phyloP scores from a whole-genome alignment of 1,140 invertebrate species.

The Papilio dardanus region DNA sequence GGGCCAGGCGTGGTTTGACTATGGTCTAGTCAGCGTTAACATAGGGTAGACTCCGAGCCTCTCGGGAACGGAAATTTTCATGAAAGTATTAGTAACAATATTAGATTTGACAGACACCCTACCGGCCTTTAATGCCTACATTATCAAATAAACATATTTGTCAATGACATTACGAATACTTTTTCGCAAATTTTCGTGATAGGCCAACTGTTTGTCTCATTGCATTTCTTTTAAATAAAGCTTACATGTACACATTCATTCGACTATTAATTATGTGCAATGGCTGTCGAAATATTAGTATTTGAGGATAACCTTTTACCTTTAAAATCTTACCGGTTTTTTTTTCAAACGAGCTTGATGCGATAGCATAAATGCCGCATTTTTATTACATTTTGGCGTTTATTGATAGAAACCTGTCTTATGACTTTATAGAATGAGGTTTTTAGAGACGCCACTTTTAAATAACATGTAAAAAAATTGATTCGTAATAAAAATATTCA shows the following conservation, averaged over 20 bases:
- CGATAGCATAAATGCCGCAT: constrained; percentile 22
- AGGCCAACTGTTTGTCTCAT: neutral
- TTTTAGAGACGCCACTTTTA: constrained; percentile 29
- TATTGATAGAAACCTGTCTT: constrained; percentile 35
- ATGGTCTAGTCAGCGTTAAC: no score
- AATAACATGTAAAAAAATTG: neutral
- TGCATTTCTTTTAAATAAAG: constrained; percentile 32
- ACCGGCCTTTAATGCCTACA: no score
- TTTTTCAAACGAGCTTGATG: constrained; percentile 43
- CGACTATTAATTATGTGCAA: constrained; percentile 32
- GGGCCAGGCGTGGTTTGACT: no score
- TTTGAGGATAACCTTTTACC: constrained; percentile 60
- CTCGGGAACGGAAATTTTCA: no score
- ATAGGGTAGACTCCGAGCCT: no score
- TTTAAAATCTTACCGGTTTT: constrained; percentile 53
- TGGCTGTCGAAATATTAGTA: constrained; percentile 50
- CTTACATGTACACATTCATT: constrained; percentile 16
- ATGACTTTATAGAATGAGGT: constrained; percentile 25
- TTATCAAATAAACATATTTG: no score
- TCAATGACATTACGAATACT: no score
- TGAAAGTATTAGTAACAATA: no score
- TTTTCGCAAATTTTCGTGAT: no score
- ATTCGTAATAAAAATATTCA: neutral
- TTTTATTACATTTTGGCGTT: constrained; percentile 28
- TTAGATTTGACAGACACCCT: no score